A percentile compares a stretch with the other conserved stretches of the same genome.
These are phyloP conservation scores for Sebastes oblongus DNA, from an alignment of 2,797 vertebrate species.

Conservation along the genomic window DNA sequence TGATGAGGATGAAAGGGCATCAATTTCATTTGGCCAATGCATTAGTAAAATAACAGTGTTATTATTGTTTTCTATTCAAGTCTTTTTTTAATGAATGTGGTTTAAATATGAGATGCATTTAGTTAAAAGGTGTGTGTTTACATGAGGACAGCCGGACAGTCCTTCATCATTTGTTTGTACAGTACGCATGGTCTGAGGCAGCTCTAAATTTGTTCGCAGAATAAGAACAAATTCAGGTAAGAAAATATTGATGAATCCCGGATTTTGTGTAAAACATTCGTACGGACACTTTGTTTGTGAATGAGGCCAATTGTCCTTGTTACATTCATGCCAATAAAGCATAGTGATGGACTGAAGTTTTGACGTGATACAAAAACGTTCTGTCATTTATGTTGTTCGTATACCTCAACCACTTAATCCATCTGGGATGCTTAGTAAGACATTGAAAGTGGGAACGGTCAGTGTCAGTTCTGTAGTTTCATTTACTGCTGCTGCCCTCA, in stretches of 20 bases:
- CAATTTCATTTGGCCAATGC: too few species aligned
- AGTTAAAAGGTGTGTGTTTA: neutral
- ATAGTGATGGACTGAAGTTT: too few species aligned
- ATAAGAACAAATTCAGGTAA: neutral
- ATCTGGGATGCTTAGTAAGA: neutral
- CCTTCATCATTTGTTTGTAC: neutral
- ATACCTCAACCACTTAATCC: neutral
- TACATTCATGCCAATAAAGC: too few species aligned
- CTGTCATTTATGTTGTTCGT: neutral
- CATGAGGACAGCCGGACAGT: neutral
- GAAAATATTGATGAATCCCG: neutral
- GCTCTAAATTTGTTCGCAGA: neutral
- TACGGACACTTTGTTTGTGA: neutral
- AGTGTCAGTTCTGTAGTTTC: neutral
- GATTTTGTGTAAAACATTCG: neutral
- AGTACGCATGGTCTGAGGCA: neutral
- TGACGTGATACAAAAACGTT: too few species aligned
- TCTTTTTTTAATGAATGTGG: neutral
- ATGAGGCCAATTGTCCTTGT: too few species aligned
- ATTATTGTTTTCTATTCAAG: too few species aligned
- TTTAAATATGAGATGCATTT: neutral
- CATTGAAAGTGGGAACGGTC: neutral
- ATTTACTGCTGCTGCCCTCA: neutral
- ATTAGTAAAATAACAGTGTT: too few species aligned
- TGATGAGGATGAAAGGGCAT: too few species aligned